Conservation (phyloP, 2,113 vertebrate species). For the Trematocara unimaculatum region DNA sequence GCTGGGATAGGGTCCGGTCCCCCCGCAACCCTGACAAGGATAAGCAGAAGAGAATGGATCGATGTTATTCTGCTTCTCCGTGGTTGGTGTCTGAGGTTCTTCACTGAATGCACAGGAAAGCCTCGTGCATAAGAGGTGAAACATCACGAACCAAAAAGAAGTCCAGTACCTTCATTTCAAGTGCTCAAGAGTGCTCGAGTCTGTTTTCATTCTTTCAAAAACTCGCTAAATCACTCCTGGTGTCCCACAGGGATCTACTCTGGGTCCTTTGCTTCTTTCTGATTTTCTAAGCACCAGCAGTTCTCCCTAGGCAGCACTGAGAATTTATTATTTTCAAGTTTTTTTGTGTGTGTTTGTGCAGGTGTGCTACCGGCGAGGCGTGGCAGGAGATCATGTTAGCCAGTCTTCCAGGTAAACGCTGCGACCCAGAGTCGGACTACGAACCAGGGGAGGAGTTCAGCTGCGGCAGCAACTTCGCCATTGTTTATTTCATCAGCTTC, state of each 20-base stretch:
- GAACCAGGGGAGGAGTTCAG: constrained; percentile 86
- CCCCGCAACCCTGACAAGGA: rapidly evolving
- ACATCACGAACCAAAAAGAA: background rate
- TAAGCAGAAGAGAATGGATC: background rate
- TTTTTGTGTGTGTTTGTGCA: constrained; percentile 29
- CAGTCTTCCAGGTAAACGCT: constrained; percentile 84
- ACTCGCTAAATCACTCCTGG: background rate
- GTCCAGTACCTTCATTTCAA: background rate
- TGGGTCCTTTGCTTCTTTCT: rapidly evolving
- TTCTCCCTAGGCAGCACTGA: rapidly evolving
- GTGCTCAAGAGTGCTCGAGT: background rate
- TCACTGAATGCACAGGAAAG: background rate
- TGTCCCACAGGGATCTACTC: background rate
- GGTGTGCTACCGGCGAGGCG: constrained; percentile 89
- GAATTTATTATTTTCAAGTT: background rate
- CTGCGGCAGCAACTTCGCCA: constrained; percentile 91
- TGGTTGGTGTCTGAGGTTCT: background rate
- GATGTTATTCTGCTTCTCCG: background rate
- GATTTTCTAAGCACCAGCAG: background rate
- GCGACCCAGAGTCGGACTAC: constrained; percentile 84
- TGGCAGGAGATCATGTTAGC: constrained; percentile 94
- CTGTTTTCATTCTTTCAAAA: background rate
- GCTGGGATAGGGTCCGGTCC: rapidly evolving
- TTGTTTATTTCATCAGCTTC: constrained; percentile 95
- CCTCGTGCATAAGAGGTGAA: background rate